Evolutionary conservation across 2,113 vertebrate species (phyloP), one percentile per base, ranked within the genome.

Genomic region (Percopsis transmontana): DNA sequence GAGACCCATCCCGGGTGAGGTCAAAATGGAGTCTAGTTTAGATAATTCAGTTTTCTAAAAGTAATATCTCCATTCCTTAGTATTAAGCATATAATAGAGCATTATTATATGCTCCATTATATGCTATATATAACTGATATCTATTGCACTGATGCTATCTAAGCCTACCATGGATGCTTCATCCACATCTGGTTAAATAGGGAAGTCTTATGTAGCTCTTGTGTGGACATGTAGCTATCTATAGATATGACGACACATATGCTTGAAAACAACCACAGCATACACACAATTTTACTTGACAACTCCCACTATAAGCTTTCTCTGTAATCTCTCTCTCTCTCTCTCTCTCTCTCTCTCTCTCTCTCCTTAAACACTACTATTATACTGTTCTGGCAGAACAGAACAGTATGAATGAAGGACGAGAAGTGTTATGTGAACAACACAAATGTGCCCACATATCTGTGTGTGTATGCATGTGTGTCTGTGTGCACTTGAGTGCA

Each of bases 211-310:
- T 57, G 33, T 27, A 38, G 20, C 45, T 23, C 24, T n/a, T 2
- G n/a, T n/a, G n/a, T n/a, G n/a, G n/a, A n/a, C 45, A 48, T n/a
- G 47, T 23, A 47, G 58, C 55, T 61, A 69, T 64, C 65, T 44
- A 62, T 62, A 24, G 40, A 38, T 33, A 39, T 58, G 52, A 51
- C 12, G 50, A 54, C 41, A 23, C 15, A 44, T 64, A 55, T 2
- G 12, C 56, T 33, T 76, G 47, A 82, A 84, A 65, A 48, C 38
- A 68, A 74, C 76, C 71, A 70, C 73, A 70, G 50, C 58, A 54
- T 33, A 33, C 55, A 57, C 27, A 53, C 1, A 11, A 38, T 58
- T 66, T 57, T 18, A 50, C 47, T 64, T 44, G 18, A 75, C 63
- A 59, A 45, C 47, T 60, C 52, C 21, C n/a, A 62, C 47, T 71